These are phyloP conservation scores for Capitulum mitella DNA, from an alignment of 2,888 invertebrate species.

Conservation along the genomic window DNA sequence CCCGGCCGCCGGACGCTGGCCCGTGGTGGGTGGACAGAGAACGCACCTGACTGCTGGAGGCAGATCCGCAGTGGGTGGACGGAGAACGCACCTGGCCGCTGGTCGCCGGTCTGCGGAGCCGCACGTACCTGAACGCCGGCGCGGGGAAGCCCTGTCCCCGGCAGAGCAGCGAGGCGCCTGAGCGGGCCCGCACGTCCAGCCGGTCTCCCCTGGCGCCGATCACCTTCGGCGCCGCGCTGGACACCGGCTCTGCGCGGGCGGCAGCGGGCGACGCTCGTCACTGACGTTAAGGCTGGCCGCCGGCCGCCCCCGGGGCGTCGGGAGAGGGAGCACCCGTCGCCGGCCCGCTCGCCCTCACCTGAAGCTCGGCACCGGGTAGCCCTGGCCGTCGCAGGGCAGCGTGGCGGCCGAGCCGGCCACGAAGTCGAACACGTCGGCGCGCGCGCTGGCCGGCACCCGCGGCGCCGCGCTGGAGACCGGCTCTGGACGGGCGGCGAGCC, in stretches of 20 bases:
- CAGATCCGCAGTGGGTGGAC: too few species aligned
- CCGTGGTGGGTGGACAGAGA: too few species aligned
- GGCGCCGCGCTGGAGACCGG: constrained; percentile 28
- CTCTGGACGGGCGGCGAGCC: too few species aligned
- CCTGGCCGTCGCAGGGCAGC: constrained; percentile 64
- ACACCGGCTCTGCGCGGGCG: too few species aligned
- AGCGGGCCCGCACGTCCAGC: constrained; percentile 26
- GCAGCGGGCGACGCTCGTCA: too few species aligned
- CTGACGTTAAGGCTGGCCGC: too few species aligned
- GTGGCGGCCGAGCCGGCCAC: neutral
- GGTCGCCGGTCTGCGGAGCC: too few species aligned
- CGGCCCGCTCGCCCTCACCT: constrained; percentile 49
- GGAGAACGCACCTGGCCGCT: too few species aligned
- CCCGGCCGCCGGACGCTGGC: too few species aligned
- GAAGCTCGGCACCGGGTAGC: constrained; percentile 61
- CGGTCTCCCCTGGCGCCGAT: constrained; percentile 27
- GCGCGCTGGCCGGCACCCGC: neutral
- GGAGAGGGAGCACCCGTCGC: too few species aligned
- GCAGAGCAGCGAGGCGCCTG: constrained; percentile 52
- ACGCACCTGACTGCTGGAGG: too few species aligned
- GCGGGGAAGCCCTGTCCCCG: constrained; percentile 65
- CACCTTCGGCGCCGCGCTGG: too few species aligned
- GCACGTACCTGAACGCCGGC: constrained; percentile 62
- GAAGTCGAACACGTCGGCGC: neutral
- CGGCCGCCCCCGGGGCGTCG: neutral